Base-by-base conservation (phyloP, 2,888 invertebrate species). In the Choristoneura rosaceana region DNA sequence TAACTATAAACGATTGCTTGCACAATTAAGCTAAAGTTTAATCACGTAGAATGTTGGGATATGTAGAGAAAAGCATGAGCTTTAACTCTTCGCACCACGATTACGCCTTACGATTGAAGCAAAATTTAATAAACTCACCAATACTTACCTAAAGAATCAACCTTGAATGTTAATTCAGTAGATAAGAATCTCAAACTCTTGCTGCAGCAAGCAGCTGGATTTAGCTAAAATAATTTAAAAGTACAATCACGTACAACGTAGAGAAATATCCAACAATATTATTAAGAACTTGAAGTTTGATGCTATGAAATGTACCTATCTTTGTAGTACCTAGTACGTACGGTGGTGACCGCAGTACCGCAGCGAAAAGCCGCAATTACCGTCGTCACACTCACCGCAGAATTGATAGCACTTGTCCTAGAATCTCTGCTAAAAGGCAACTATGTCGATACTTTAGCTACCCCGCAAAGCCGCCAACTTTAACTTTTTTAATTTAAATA, bases 331-430 rank as follows among this genome's bases (percentile, higher is more conserved):
- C 15, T 47, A 63, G 59, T 34, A 64, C 73, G 43, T n/a, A 64
- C 62, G 47, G 58, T 25, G 33, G 60, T 38, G 43, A 69, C 73
- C 69, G 47, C 68, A 60, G 41, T 55, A 60, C 63, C 41, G 63
- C 52, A 52, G 67, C 64, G 73, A 64, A 63, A 63, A 41, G 64
- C 68, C 68, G 43, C 67, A 63, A 63, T 68, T 68, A 68, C 68
- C 59, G 68, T 34, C 68, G 68, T 73, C 68, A 69, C 69, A 64
- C 64, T 68, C 50, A 59, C 68, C 68, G 59, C 73, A 64, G 47
- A 73, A 73, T 73, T 69, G 73, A 73, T 69, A 64, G 68, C 52
- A 64, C 63, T 73, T 73, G 69, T 73, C 62, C 47, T 59, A 71
- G 63, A 68, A 71, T 71, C 63, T 58, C 68, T 34, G 69, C 63